A percentile compares a stretch with the other conserved stretches of the same genome.
Evolutionary conservation across 2,888 invertebrate genomes (phyloP).

Genomic region (Bimastos eiseni): DNA sequence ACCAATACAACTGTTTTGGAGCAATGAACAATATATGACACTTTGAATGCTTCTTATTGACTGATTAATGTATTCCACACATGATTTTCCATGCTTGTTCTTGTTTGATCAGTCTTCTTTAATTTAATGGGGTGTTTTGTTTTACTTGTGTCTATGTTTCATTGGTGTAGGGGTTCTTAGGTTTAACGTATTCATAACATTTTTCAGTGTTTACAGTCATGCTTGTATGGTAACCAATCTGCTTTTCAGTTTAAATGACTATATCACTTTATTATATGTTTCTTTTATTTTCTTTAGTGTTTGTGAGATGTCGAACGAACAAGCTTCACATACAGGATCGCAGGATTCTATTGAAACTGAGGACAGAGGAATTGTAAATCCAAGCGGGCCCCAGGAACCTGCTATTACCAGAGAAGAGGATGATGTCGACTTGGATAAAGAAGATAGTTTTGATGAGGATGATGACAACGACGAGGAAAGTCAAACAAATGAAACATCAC

Average conservation of each 20-base stretch:
- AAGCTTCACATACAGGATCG: neutral
- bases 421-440: neutral
- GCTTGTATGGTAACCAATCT: neutral
- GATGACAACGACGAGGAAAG: neutral
- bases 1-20: neutral
- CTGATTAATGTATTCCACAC: neutral
- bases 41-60: neutral
- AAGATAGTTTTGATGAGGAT: neutral
- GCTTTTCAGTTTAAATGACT: neutral
- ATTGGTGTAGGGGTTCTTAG: neutral
- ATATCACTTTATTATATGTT: neutral
- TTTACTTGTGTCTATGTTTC: neutral
- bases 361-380: neutral
- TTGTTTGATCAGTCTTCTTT: neutral
- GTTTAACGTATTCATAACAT: neutral
- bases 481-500: neutral
- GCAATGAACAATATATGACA: neutral
- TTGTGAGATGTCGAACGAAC: neutral
- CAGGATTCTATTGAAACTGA: neutral
- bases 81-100: neutral
- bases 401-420: neutral
- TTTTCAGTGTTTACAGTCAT: neutral
- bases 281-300: neutral
- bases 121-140: neutral
- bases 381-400: conserved; percentile 1